Evolutionary conservation across 2,797 vertebrate species (phyloP), one percentile per base, ranked within the genome.

Genomic region (Mormyrus proboscirostris): DNA sequence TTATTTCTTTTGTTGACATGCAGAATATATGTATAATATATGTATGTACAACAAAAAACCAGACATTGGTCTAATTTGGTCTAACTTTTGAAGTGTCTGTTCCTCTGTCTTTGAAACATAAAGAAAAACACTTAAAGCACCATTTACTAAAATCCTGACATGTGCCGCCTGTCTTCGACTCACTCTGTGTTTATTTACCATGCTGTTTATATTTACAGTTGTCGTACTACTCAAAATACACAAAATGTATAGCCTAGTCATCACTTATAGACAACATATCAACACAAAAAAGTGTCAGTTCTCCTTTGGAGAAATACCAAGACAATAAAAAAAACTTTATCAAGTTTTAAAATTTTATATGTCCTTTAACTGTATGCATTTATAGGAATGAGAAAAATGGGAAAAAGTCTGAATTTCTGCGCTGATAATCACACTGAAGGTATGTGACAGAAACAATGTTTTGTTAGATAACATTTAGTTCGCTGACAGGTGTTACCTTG

Each of bases 251-350:
- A 33, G n/a, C 49, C 10, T 29, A 38, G 9, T 50, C 49, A 86
- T 86, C 25, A 7, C 10, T 53, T 55, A 7, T 38, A 29, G n/a
- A 55, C n/a, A 33, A 86, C 22, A 5, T 53, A 41, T 10, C 22
- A 19, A 57, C 50, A 86, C 22, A 86, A 86, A 55, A 33, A 57
- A 4, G 29, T 44, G 14, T 87, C 86, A 33, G 38, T 44, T 87
- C 86, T 87, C 86, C 86, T 87, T 87, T 87, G 86, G 86, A 87
- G 86, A 87, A 87, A 87, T 87, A 47, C 29, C 8, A 57, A 87
- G 29, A 57, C 25, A 33, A 41, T n/a, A 65, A 87, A 88, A 65
- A 87, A 47, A 88, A n/a, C 55, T 22, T 62, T 19, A 65, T 22
- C 57, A 62, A 38, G 19, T 88, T 88, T 88, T 50, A 25, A 65